phyloP scores from a whole-genome alignment of 2,113 vertebrate genomes.

The Pandion haliaetus region DNA sequence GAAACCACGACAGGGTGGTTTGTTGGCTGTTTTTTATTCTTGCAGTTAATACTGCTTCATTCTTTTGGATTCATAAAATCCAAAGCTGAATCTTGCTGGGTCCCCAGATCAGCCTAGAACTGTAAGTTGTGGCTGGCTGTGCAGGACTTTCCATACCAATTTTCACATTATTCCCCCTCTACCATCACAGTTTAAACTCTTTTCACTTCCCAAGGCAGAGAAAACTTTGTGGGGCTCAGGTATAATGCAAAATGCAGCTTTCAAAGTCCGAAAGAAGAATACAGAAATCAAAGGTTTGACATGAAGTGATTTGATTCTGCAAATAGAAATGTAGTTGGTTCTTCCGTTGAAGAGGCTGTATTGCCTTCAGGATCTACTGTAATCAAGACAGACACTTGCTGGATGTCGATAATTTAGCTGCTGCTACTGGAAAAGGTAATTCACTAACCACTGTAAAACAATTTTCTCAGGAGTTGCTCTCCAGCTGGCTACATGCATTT shows the following conservation, averaged over 20 bases:
- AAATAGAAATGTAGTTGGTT: background rate
- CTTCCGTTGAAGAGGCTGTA: background rate
- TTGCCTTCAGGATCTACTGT: conserved; percentile 31
- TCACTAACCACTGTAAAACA: background rate
- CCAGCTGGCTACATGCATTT: background rate
- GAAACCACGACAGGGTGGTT: too few species aligned
- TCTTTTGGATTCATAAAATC: background rate
- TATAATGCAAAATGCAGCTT: background rate
- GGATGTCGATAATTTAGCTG: conserved; percentile 17
- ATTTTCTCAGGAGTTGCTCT: background rate
- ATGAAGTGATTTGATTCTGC: background rate
- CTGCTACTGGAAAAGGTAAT: background rate
- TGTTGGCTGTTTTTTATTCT: background rate
- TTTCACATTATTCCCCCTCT: background rate
- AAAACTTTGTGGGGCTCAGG: background rate
- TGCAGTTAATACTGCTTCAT: background rate
- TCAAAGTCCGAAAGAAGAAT: conserved; percentile 10
- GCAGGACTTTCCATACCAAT: background rate
- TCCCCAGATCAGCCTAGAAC: background rate
- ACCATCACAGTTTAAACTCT: background rate
- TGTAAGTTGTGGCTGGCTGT: background rate
- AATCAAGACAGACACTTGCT: background rate
- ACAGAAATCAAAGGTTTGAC: conserved; percentile 38
- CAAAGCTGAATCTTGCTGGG: background rate
- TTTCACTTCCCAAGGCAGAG: background rate